Percentiles rank a stretch among this genome's conserved stretches.
phyloP scores from a whole-genome alignment of 2,888 invertebrate genomes.

The Melieria crassipennis region DNA sequence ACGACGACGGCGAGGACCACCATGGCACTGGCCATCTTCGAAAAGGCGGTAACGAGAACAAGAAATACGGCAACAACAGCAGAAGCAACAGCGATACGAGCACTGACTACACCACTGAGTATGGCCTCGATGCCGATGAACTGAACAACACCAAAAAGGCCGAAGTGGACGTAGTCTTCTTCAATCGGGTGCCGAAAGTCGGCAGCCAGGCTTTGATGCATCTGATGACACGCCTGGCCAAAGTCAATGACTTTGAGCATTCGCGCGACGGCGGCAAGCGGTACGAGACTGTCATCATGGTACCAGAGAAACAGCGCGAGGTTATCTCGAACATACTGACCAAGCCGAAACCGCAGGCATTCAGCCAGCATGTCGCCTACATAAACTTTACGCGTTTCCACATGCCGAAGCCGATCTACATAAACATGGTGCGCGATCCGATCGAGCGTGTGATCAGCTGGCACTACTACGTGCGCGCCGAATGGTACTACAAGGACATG shows the following conservation, averaged over 20 bases:
- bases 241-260: constrained; percentile 55
- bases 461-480: constrained; percentile 90
- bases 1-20: constrained; percentile 5
- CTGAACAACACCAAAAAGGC: constrained; percentile 61
- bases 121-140: constrained; percentile 46
- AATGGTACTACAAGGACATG: constrained; percentile 83
- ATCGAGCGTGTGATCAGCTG: constrained; percentile 90
- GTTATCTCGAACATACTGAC: constrained; percentile 74
- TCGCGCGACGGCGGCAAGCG: constrained; percentile 82
- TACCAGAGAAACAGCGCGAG: constrained; percentile 78
- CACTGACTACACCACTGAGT: constrained; percentile 32
- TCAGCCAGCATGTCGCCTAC: constrained; percentile 89
- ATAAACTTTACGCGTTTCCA: constrained; percentile 85
- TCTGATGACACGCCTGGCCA: constrained; percentile 73
- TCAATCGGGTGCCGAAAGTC: constrained; percentile 91
- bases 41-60: too few species aligned
- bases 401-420: constrained; percentile 84
- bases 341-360: constrained; percentile 81
- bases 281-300: constrained; percentile 82
- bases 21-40: neutral
- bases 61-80: neutral
- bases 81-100: constrained; percentile 17
- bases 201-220: constrained; percentile 92
- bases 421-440: constrained; percentile 89
- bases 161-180: constrained; percentile 78